Base-by-base conservation (phyloP, 2,888 invertebrate genomes). In the Andrena camellia region DNA sequence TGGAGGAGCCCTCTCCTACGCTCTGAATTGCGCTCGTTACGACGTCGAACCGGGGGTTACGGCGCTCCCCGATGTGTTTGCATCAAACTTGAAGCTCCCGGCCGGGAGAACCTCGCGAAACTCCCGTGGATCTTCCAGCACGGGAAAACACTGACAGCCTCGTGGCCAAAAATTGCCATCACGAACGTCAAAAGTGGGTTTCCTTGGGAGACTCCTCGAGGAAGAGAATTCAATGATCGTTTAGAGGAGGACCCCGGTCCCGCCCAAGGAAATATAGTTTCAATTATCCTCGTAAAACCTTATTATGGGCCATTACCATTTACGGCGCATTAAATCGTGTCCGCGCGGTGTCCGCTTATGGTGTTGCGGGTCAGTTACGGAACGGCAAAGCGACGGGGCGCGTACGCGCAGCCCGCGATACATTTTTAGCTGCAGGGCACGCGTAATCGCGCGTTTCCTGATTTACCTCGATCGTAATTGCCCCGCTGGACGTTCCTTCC, bases 211-310 rank as follows among this genome's bases (percentile, higher is more conserved):
- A 13, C 42, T 42, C 42, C 17, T 5, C 31, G 13, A 35, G 33
- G 8, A 63, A 33, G 52, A 26, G 35, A 68, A 54, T 35, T 10
- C 2, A 50, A 29, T 26, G 31, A 7, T 2, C 42, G 13, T 52
- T 63, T 1, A 13, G 13, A 54, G 23, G n/a, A 52, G 13, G 26
- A 20, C 4, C 13, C 50, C 33, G 26, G 68, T 48, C 23, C n/a
- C 33, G 54, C 10, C 52, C 63, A 68, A 76, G 54, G 59, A 83
- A 83, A 52, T 81, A 77, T 72, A 77, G 64, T 83, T 83, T 83
- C 81, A 83, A 83, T 76, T 81, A 76, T 64, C 62, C 66, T 82
- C 82, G 81, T 82, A 81, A 82, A 82, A 76, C 10, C 76, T 82
- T 82, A 80, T 82, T 80, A 82, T 71, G 63, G 71, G 48, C 71